These are phyloP conservation scores for Zoanthus solanderi DNA, from an alignment of 92 coral and sea anemone species.

Conservation along the genomic window DNA sequence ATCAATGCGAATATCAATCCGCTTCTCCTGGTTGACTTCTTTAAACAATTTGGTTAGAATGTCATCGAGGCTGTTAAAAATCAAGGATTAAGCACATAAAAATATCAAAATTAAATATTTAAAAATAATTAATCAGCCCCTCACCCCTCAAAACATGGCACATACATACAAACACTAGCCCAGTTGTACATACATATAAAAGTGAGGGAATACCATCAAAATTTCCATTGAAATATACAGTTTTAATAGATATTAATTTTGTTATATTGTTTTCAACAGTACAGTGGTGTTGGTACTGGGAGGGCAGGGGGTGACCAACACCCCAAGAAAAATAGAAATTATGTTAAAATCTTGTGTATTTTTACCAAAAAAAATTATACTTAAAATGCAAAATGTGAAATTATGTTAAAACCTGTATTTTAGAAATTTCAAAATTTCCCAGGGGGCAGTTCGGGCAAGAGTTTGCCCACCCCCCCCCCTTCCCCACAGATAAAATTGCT, in stretches of 20 bases:
- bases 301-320: constrained; percentile 1
- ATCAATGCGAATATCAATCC: constrained; percentile 6
- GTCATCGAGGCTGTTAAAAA: constrained; percentile 30
- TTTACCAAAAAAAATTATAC: background rate
- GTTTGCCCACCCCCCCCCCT: background rate
- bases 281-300: background rate
- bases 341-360: background rate
- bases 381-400: background rate
- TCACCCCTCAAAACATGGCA: constrained; percentile 2
- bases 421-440: constrained; percentile 2
- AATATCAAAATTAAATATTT: constrained; percentile 1
- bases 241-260: background rate
- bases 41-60: constrained; percentile 1
- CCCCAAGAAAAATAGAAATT: background rate
- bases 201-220: background rate
- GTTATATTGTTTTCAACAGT: background rate
- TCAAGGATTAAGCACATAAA: background rate
- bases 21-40: constrained; percentile 15
- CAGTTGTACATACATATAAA: constrained; percentile 2
- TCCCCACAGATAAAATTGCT: no score
- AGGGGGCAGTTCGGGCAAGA: background rate
- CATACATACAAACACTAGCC: constrained; percentile 4
- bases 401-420: background rate
- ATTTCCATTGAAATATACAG: background rate
- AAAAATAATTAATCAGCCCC: background rate